Base-by-base conservation (phyloP, 1,140 invertebrate species). In the Eupristina koningsbergeri region DNA sequence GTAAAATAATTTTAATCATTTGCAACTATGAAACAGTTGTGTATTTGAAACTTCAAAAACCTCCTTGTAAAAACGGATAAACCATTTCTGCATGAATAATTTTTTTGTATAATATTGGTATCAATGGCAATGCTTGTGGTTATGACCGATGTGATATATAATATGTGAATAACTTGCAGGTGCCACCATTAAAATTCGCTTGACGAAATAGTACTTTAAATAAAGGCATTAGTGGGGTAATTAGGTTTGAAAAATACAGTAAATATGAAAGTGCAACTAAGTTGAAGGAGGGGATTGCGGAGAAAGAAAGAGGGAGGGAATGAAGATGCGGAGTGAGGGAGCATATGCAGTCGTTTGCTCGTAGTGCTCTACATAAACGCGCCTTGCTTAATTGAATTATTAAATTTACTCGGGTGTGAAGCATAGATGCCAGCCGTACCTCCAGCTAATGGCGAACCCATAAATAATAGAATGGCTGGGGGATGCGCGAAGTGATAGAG, bases 321-420 rank as follows among this genome's bases (percentile, higher is more conserved):
- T 3, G 39, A 45, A 39, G n/a, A 0, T 26, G 3, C 17, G n/a
- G n/a, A 47, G 69, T 3, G 39, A 45, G 69, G n/a, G 0, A 41
- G 3, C 17, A 15, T 8, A 34, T 7, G 7, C 64, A 36, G 36
- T 71, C 34, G 67, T 74, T 74, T 15, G 45, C 69, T 74, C 29
- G 78, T 58, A 31, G 80, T 50, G 80, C 80, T 83, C 41, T 67
- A 69, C 69, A 22, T 71, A 74, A 86, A 85, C 81, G 81, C 83
- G 86, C 86, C 76, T 87, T 81, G 87, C 67, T 87, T 89, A 88
- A 91, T 91, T 91, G 88, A 91, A 91, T 92, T 90, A 92, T 92
- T 91, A 90, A 91, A 88, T 88, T 89, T 87, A 81, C 86, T 89
- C 87, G 88, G 87, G 90, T 89, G 90, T 89, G 90, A 92, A 91